Conservation (phyloP, 2,113 vertebrate species). For the Pampusana beccarii region DNA sequence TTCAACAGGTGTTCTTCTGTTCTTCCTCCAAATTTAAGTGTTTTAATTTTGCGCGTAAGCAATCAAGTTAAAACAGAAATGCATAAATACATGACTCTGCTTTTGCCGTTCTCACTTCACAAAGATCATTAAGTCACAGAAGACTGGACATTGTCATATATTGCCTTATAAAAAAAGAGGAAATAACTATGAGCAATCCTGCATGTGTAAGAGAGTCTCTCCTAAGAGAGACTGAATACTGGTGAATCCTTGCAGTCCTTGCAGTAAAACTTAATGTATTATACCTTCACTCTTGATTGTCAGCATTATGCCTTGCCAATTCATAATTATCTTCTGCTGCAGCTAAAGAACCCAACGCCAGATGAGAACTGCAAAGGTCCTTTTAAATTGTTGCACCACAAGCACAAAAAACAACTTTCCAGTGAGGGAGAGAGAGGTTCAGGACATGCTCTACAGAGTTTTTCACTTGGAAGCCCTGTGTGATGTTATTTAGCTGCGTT, state of each 20-base stretch:
- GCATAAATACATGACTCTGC: background rate
- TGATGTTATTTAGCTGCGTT: background rate
- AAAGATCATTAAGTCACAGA: background rate
- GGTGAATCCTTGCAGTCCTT: background rate
- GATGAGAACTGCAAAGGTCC: background rate
- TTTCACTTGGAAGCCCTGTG: background rate
- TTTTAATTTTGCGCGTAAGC: constrained; percentile 14
- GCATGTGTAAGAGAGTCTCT: background rate
- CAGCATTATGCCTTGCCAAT: constrained; percentile 11
- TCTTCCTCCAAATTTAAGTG: background rate
- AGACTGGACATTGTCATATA: background rate
- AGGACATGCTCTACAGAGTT: background rate
- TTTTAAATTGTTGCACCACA: background rate
- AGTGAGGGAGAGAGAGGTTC: background rate
- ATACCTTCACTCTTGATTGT: constrained; percentile 3
- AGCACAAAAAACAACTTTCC: background rate
- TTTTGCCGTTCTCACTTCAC: background rate
- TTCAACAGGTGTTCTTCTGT: constrained; percentile 40
- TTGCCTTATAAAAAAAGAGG: background rate
- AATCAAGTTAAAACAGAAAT: constrained; percentile 3
- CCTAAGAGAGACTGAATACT: background rate
- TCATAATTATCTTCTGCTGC: constrained; percentile 49
- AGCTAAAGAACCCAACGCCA: background rate
- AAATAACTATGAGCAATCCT: background rate
- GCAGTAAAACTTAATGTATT: background rate